Evolutionary conservation across 2,113 vertebrate genomes (phyloP), one percentile per base, ranked within the genome.

Genomic region (Symphodus melops): DNA sequence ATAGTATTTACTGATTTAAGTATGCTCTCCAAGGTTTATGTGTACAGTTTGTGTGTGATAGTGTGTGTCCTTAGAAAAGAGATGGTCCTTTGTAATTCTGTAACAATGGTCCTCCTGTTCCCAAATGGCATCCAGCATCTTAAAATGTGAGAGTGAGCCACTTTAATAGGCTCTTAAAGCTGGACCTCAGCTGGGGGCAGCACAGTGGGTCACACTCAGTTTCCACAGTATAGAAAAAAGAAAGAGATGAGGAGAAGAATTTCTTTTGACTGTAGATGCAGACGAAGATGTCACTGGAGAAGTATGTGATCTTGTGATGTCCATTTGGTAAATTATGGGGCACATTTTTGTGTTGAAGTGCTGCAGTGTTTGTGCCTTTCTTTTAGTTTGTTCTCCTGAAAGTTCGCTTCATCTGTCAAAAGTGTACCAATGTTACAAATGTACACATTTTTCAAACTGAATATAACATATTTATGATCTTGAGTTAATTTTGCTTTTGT

Each of bases 61-160:
- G 54, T 60, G 49, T 60, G 49, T 13, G 13, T 44, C 20, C 52
- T 53, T 69, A 48, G 37, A 73, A 85, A 75, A 83, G 25, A 85
- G 72, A 56, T 51, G 42, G 23, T 62, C 17, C 53, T 79, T 74
- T 82, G 72, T 87, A 19, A 51, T 12, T 9, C 59, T 51, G 13
- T 44, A 77, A 87, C 84, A 87, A 71, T 68, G 59, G 73, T 20
- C 61, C 25, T 28, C 59, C 82, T 89, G 86, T 87, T 79, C 55
- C 67, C 20, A 53, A 75, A 56, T 39, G 71, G 74, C 69, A 63
- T 20, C 72, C 68, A 66, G 77, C 56, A 58, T 77, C 33, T 84
- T 70, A 73, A 86, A 86, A 74, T 56, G 68, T 60, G 68, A 69
- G 49, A 55, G 41, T 16, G 49, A 74, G 48, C 42, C 13, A 70